Percentiles rank a stretch among this genome's conserved stretches.
Conservation (phyloP, 2,888 invertebrate genomes). For the Melitaea athalia region DNA sequence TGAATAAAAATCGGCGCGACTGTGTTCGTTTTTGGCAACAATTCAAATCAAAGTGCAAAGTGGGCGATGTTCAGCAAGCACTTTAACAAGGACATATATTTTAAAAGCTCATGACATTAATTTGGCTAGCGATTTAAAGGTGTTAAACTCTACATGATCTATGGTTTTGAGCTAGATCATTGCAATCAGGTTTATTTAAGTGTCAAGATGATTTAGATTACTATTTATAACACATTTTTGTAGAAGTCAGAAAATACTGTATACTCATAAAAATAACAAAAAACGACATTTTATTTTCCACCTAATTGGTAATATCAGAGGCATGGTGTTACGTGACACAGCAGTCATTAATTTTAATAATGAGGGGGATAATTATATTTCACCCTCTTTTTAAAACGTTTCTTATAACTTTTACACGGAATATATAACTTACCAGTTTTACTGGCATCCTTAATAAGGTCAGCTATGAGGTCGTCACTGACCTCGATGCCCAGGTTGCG, state of each 20-base stretch:
- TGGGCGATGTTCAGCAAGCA: constrained; percentile 46
- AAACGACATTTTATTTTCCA: background rate
- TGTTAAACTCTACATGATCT: constrained; percentile 35
- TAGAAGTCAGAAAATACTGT: constrained; percentile 7
- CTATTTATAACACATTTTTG: constrained; percentile 11
- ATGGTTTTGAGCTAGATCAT: constrained; percentile 13
- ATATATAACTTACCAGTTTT: constrained; percentile 82
- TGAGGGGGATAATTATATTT: background rate
- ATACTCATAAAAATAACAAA: constrained; percentile 1
- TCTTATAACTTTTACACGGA: background rate
- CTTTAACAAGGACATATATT: constrained; percentile 48
- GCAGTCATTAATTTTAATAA: constrained; percentile 3
- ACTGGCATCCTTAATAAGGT: constrained; percentile 88
- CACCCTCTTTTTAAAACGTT: background rate
- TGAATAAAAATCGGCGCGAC: constrained; percentile 49
- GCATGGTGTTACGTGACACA: background rate
- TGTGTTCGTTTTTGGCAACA: constrained; percentile 62
- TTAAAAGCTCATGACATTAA: constrained; percentile 47
- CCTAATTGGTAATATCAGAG: background rate
- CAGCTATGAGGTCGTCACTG: constrained; percentile 87
- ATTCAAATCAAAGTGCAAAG: constrained; percentile 59
- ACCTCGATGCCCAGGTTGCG: constrained; percentile 89
- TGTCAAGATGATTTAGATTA: constrained; percentile 17
- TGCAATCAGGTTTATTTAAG: constrained; percentile 7
- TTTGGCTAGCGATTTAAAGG: constrained; percentile 38